Conservation (phyloP, 2,888 invertebrate genomes). For the Pachycephus smyrnensis region DNA sequence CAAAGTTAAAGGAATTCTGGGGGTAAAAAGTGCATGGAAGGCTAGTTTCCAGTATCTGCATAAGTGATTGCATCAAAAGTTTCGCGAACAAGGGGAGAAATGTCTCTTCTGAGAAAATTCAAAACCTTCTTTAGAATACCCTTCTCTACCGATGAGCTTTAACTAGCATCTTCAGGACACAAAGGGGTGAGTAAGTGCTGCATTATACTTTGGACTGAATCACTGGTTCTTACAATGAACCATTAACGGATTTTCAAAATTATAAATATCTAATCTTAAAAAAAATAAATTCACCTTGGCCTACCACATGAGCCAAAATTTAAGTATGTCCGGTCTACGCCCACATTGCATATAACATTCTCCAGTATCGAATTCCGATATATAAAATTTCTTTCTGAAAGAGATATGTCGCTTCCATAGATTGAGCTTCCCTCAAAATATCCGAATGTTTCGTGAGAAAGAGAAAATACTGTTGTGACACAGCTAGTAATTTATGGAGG, state of each 20-base stretch:
- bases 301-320: slow-evolving; percentile 80
- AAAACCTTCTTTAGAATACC: neutral
- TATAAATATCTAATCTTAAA: neutral
- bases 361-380: slow-evolving; percentile 68
- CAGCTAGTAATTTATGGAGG: slow-evolving; percentile 74
- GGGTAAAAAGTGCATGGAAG: slow-evolving; percentile 55
- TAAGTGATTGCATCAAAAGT: slow-evolving; percentile 44
- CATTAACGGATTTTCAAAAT: neutral
- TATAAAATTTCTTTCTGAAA: slow-evolving; percentile 72
- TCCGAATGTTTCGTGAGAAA: slow-evolving; percentile 65
- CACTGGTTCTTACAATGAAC: neutral
- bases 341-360: slow-evolving; percentile 79
- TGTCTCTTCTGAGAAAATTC: neutral
- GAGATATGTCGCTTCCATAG: slow-evolving; percentile 69
- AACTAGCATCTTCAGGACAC: neutral
- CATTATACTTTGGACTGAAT: neutral
- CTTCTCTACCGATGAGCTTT: neutral
- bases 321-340: slow-evolving; percentile 77
- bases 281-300: slow-evolving; percentile 67
- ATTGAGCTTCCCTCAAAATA: slow-evolving; percentile 67
- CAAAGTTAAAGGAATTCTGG: slow-evolving; percentile 45
- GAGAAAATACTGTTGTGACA: slow-evolving; percentile 71
- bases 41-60: slow-evolving; percentile 55
- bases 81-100: slow-evolving; percentile 19
- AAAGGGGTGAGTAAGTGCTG: neutral